Base-by-base conservation (phyloP, 2,797 vertebrate genomes). In the Threskiornis aethiopicus region DNA sequence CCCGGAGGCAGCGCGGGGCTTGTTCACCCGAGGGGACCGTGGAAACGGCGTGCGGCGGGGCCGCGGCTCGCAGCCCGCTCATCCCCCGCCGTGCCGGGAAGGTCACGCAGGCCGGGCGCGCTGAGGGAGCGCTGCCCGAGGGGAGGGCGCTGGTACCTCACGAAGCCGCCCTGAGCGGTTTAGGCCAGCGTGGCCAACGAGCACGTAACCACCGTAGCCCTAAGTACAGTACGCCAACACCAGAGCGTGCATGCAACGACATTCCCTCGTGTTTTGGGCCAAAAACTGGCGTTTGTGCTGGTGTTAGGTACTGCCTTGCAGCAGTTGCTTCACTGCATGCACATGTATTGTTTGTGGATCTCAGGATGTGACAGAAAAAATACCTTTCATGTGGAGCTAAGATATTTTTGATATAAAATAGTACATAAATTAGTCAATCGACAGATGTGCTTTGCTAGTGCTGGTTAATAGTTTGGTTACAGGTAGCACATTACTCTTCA, bases 191-290 rank as follows among this genome's bases (percentile, higher is more conserved):
- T 4, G 35, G 44, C 9, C 35, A 5, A 6, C 5, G 33, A 31
- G n/a, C 52, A 0, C 29, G 0, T 15, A 10, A 15, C 29, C 8
- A 15, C 29, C 5, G 11, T 5, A 9, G 29, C 18, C 17, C 26
- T 3, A 3, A 61, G 51, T 5, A 1, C 26, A 3, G 49, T 7
- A 5, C 41, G 11, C 11, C 17, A 0, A 3, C 3, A 3, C 4
- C 16, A 14, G 35, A 0, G 4, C 2, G 19, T 16, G 44, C 26
- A 37, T 16, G 59, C 28, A 16, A 18, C 10, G 5, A 2, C 3
- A 8, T 2, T 11, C 46, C n/a, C 5, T 18, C 59, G 1, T 11
- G 5, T n/a, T 10, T 47, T 44, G 42, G 51, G 57, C 19, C 25
- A 21, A 7, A 51, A 16, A 16, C 18, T 11, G 49, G 20, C 12